Evolutionary conservation across 2,888 invertebrate genomes (phyloP), one percentile per base, ranked within the genome.

Genomic region (Lithophane leautieri): DNA sequence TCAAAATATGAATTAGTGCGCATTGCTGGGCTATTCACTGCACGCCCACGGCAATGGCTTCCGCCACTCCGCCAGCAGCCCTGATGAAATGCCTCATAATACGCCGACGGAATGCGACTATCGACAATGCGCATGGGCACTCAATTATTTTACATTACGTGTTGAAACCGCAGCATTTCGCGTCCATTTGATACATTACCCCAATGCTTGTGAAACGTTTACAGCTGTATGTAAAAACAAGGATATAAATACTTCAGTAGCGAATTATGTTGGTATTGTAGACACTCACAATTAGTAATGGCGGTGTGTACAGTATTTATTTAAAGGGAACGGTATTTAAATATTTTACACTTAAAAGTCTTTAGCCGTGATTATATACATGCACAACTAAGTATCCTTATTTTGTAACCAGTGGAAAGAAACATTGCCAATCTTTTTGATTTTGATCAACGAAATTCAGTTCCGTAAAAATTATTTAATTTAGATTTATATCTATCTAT

Each of bases 11-110:
- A 86, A 84, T 86, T 73, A 77, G 63, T 80, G 54, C 42, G 62
- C 52, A 67, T 69, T 78, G 28, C 56, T 73, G 77, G 62, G 65
- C 75, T 82, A 82, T 86, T 84, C 79, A 79, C 60, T 47, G 76
- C 79, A 81, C 82, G 88, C 76, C 80, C 66, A 76, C 82, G 63
- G 81, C 82, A 70, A 76, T 88, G 74, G 81, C 89, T 89, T 90
- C 90, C 89, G 86, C 78, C 80, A 76, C 88, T 90, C 91, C 89
- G 86, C 78, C 80, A 76, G 54, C 54, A 70, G 42, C 58, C 69
- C 84, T 89, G 85, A 85, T 85, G 89, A 86, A 89, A 76, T 76
- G 73, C 82, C 75, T 84, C 79, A 78, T 86, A 88, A 85, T 80
- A 76, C 72, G 76, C 75, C 79, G 76, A 67, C 71, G 87, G 88